Evolutionary conservation across 2,888 invertebrate genomes (phyloP), one percentile per base, ranked within the genome.

Genomic region (Liopterus haemorrhoidalis): DNA sequence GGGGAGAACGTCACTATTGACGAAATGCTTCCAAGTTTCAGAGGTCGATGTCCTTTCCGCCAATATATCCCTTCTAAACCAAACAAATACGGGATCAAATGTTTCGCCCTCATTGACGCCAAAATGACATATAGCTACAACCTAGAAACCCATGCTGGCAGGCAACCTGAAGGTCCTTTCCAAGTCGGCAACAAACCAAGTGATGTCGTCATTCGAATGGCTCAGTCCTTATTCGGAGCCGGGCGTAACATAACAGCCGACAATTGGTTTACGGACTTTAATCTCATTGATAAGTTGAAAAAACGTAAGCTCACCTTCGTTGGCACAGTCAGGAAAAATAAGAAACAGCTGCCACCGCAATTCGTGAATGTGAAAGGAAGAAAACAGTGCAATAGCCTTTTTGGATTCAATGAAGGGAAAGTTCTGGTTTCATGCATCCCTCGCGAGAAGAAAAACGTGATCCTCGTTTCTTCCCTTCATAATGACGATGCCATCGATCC

Each of bases 71-170:
- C 60, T 5, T 54, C 55, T 9, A 59, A 60, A 50, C 57, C 60
- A 16, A 53, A 49, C 35, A 61, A 58, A 45, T 60, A 59, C 47
- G 57, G 58, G 2, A 51, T 61, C n/a, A 58, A 62, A 53, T 53
- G 57, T 18, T 55, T 53, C 44, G 51, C 56, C 8, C 16, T 57
- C 24, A n/a, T n/a, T n/a, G n/a, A n/a, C n/a, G n/a, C n/a, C 40
- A 40, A 35, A 57, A 59, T 49, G 51, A 56, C 21, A 56, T 58
- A 60, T 46, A 56, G 55, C 11, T 37, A 28, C 8, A 55, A 57
- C 42, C 39, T 57, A 45, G 54, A 61, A 48, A 53, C 57, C 24
- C 57, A 57, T 45, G 45, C 48, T n/a, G n/a, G n/a, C n/a, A n/a
- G n/a, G n/a, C n/a, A n/a, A n/a, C n/a, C n/a, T n/a, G n/a, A n/a